Percentiles rank a stretch among this genome's conserved stretches.
Conservation (phyloP, 2,888 invertebrate genomes). For the Apamea epomidion region DNA sequence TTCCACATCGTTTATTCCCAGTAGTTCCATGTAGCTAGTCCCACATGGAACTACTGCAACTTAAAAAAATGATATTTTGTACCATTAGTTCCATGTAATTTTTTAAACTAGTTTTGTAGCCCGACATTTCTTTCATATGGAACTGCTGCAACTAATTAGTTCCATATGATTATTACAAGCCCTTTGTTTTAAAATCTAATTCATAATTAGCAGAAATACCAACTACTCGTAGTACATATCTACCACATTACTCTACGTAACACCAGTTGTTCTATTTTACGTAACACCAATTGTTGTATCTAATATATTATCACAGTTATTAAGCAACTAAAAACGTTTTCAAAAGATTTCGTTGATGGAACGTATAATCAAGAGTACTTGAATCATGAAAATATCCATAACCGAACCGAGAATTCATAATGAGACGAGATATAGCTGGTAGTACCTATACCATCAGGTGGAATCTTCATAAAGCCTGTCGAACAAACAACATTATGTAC, state of each 20-base stretch:
- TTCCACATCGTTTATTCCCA: too few species aligned
- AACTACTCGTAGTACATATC: not conserved
- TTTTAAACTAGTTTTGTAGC: too few species aligned
- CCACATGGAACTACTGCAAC: too few species aligned
- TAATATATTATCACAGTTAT: not conserved
- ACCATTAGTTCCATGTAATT: too few species aligned
- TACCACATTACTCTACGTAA: not conserved
- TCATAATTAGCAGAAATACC: not conserved
- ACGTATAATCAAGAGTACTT: not conserved
- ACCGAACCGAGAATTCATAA: slow-evolving; percentile 13
- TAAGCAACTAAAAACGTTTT: not conserved
- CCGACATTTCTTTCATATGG: too few species aligned
- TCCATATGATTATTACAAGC: too few species aligned
- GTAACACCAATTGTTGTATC: not conserved
- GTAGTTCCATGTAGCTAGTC: too few species aligned
- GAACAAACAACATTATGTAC: slow-evolving; percentile 64
- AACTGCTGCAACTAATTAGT: too few species aligned
- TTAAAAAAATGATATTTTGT: too few species aligned
- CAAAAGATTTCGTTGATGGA: not conserved
- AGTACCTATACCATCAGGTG: slow-evolving; percentile 13
- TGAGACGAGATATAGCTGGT: not conserved
- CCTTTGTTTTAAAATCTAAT: not conserved
- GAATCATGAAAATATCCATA: not conserved
- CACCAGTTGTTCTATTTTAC: not conserved
- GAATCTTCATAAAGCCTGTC: slow-evolving; percentile 41